Conservation (phyloP, 2,797 vertebrate genomes). For the Denticeps clupeoides region DNA sequence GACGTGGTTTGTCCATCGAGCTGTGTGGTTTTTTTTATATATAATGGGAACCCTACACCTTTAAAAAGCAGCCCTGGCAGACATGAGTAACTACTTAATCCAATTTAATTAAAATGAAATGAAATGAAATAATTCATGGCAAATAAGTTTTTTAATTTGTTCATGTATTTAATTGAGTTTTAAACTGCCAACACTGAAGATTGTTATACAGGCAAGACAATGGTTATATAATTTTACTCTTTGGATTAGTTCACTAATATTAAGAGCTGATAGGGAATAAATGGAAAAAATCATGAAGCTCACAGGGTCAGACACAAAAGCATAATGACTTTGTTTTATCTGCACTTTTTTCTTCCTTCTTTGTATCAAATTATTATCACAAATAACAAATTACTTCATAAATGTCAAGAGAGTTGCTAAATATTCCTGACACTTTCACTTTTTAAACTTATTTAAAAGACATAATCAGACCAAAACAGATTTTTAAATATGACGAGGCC, state of each 20-base stretch:
- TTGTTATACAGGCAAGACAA: constrained; percentile 35
- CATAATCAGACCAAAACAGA: too few species aligned
- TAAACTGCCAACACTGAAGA: constrained; percentile 31
- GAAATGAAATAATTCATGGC: constrained; percentile 38
- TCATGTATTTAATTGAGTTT: constrained; percentile 45
- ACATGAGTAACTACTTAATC: constrained; percentile 29
- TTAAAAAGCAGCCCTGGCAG: not conserved
- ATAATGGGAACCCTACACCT: too few species aligned
- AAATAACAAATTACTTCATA: too few species aligned
- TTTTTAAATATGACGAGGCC: too few species aligned
- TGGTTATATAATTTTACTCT: constrained; percentile 21
- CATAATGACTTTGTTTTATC: not conserved
- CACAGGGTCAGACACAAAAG: not conserved
- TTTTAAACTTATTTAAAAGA: too few species aligned
- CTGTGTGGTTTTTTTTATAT: too few species aligned
- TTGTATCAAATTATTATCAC: not conserved
- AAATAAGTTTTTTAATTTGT: constrained; percentile 49
- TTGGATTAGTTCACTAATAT: constrained; percentile 15
- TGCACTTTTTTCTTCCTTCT: not conserved
- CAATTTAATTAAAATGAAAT: constrained; percentile 32
- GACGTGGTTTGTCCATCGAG: too few species aligned
- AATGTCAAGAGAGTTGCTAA: too few species aligned
- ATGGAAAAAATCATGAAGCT: constrained; percentile 1
- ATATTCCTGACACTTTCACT: too few species aligned
- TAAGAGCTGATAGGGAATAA: not conserved